A percentile compares a stretch with the other conserved stretches of the same genome.
These are phyloP conservation scores for Pithys albifrons DNA, from an alignment of 2,113 vertebrate genomes.

Conservation along the genomic window DNA sequence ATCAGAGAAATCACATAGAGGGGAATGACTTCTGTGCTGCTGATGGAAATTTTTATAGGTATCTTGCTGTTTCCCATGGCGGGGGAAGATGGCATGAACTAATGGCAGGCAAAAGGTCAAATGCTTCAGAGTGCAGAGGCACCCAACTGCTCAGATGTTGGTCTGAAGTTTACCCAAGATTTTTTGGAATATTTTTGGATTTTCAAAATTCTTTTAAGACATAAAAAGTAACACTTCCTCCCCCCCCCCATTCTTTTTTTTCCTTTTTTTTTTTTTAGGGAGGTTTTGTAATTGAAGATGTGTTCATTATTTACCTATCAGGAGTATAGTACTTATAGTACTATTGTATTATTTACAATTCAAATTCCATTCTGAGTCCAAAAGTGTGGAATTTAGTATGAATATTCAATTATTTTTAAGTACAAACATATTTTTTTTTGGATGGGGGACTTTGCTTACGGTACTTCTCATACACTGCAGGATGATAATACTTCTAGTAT, in stretches of 20 bases:
- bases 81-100: neutral
- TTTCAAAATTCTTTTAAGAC: neutral
- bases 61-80: neutral
- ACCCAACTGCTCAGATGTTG: neutral
- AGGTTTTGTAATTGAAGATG: neutral
- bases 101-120: slow-evolving; percentile 2
- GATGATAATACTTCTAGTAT: neutral
- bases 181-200: neutral
- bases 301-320: neutral
- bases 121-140: neutral
- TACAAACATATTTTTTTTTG: no score
- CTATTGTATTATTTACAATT: neutral
- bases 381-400: neutral
- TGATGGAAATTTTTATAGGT: slow-evolving; percentile 7
- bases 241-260: neutral
- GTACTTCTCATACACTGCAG: neutral
- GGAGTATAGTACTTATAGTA: neutral
- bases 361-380: neutral
- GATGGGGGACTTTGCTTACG: neutral
- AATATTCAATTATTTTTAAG: neutral
- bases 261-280: no score
- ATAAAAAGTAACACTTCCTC: neutral
- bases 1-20: slow-evolving; percentile 16
- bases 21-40: neutral
- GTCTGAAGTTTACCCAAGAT: neutral